phyloP scores from a whole-genome alignment of 2,888 invertebrate species.

The Eledona agricola region DNA sequence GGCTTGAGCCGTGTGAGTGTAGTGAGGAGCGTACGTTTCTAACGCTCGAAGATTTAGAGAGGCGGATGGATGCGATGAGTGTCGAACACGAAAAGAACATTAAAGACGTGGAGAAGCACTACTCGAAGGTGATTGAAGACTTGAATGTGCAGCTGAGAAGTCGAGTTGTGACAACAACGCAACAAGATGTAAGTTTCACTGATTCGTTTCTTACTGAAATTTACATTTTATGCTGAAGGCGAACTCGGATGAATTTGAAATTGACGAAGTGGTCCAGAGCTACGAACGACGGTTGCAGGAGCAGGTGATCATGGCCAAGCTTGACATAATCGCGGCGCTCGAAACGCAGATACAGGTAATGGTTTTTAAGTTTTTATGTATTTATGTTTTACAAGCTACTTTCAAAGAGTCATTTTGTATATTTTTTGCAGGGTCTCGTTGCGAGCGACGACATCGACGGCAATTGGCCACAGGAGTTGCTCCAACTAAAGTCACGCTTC shows the following conservation, averaged over 20 bases:
- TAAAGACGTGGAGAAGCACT: conserved; percentile 63
- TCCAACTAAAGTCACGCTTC: conserved; percentile 76
- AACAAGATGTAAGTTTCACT: conserved; percentile 63
- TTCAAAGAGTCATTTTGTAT: background rate
- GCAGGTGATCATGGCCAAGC: conserved; percentile 71
- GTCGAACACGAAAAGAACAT: conserved; percentile 62
- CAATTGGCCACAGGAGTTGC: conserved; percentile 81
- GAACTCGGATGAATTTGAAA: conserved; percentile 60
- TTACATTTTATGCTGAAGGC: conserved; percentile 43
- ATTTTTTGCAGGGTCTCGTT: conserved; percentile 69
- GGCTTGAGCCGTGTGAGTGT: conserved; percentile 60
- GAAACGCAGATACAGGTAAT: conserved; percentile 79
- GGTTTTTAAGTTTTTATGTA: conserved; percentile 1
- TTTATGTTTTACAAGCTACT: too few species aligned
- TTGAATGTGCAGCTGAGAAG: conserved; percentile 66
- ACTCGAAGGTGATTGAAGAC: conserved; percentile 64
- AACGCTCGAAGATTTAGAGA: conserved; percentile 56
- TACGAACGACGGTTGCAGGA: conserved; percentile 68
- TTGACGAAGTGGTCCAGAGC: conserved; percentile 60
- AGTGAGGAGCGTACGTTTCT: conserved; percentile 58
- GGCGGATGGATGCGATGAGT: conserved; percentile 62
- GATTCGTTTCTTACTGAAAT: conserved; percentile 16
- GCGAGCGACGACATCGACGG: conserved; percentile 74
- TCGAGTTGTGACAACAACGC: conserved; percentile 36
- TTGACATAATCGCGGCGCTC: conserved; percentile 74